Evolutionary conservation across 2,797 vertebrate species (phyloP), one percentile per base, ranked within the genome.

Genomic region (Crocidura indochinensis): DNA sequence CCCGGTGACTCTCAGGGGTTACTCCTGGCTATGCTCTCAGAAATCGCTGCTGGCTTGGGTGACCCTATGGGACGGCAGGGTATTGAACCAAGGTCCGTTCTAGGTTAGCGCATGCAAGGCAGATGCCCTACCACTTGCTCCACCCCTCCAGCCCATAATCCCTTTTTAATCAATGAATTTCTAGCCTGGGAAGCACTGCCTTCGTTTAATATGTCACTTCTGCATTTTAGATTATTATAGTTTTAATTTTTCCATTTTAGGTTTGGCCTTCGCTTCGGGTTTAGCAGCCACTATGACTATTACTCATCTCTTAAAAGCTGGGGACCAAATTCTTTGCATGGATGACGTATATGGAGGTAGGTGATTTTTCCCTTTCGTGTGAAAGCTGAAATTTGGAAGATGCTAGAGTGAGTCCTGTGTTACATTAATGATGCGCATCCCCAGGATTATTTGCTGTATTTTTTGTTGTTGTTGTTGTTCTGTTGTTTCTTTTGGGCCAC

Each of bases 281-380:
- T 94, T 99, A 77, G 99, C 98, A 82, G 99, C 99, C 9, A 98
- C 98, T 15, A 10, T 98, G 90, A 99, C 98, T 29, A 97, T 99
- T 96, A 97, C 98, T 22, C 99, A 99, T 95, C 96, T 99, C 79
- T 94, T 99, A 65, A 99, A 99, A 95, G 0, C 97, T 1, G 99
- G 99, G 14, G 99, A 99, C 72, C 97, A 98, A 0, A 96, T 99
- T 46, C 84, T 99, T 94, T 99, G 98, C 97, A 98, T 98, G 97
- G 98, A 99, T 81, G 99, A 99, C 31, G 99, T 99, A 10, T 99
- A 99, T 60, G 99, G 98, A 98, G 99, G 99, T 99, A 95, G 82
- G 97, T 88, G 10, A 46, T 17, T 8, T 62, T 15, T 88, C 38
- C 46, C 12, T 9, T 73, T 75, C 15, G 5, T 75, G 20, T 44